A percentile compares a stretch with the other conserved stretches of the same genome.
These are phyloP conservation scores for Emydoidea blandingii DNA, from an alignment of 2,797 vertebrate genomes.

Conservation along the genomic window DNA sequence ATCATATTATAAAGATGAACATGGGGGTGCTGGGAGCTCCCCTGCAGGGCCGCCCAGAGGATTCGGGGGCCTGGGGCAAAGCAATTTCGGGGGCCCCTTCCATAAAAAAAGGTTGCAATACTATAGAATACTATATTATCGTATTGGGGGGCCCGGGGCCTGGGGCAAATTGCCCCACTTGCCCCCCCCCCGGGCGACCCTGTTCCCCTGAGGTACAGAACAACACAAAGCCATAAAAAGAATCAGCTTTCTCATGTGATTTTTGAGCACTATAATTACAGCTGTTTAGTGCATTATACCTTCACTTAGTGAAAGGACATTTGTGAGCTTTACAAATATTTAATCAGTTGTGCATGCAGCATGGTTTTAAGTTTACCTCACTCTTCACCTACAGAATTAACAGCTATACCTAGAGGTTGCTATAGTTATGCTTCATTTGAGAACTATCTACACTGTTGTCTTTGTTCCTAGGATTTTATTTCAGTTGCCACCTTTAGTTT, in stretches of 20 bases:
- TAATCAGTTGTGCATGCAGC: conserved; percentile 72
- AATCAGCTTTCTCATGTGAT: conserved; percentile 53
- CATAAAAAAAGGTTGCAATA: no score
- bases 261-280: conserved; percentile 60
- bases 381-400: conserved; percentile 34
- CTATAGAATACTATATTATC: no score
- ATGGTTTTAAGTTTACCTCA: conserved; percentile 17
- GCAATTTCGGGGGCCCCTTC: no score
- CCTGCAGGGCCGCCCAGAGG: no score
- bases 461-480: background rate
- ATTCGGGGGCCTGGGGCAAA: no score
- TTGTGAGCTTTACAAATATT: conserved; percentile 82
- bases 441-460: background rate
- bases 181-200: no score
- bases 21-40: no score
- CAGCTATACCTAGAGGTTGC: conserved; percentile 31
- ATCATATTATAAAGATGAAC: no score
- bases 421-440: conserved; percentile 53
- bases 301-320: conserved; percentile 65
- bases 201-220: no score
- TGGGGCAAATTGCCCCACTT: no score
- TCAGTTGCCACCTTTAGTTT: background rate
- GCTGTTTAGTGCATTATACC: conserved; percentile 9
- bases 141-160: no score
- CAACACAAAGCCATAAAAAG: conserved; percentile 28